Conservation (phyloP, 2,113 vertebrate genomes). For the Cinclus cinclus region DNA sequence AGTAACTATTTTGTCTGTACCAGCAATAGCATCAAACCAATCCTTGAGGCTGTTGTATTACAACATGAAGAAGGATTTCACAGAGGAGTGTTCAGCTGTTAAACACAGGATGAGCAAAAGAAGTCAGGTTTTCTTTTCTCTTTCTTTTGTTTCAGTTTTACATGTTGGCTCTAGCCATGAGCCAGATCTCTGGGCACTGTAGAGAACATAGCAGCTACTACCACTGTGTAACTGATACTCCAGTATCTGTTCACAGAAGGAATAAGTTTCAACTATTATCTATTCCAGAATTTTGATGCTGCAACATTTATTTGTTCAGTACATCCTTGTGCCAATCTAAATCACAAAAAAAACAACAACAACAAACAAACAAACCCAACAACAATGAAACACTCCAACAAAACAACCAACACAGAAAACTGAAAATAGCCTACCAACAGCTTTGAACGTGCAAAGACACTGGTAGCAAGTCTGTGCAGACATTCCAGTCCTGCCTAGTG, state of each 20-base stretch:
- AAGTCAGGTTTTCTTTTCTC: not conserved
- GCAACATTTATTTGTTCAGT: not conserved
- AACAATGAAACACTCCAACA: not conserved
- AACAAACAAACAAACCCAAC: not conserved
- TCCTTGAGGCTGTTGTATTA: not conserved
- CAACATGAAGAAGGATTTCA: not conserved
- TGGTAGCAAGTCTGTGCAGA: not conserved
- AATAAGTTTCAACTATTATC: not conserved
- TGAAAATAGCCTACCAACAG: not conserved
- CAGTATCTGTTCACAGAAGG: not conserved
- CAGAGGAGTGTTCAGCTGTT: not conserved
- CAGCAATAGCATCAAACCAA: not conserved
- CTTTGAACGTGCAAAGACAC: not conserved
- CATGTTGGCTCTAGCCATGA: not conserved
- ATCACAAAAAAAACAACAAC: not conserved
- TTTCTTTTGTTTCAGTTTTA: not conserved
- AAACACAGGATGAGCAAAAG: not conserved
- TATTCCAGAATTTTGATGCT: not conserved
- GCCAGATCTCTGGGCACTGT: not conserved
- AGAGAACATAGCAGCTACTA: not conserved
- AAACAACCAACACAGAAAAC: not conserved
- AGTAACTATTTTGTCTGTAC: not conserved
- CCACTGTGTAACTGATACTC: not conserved
- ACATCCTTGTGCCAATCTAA: not conserved
- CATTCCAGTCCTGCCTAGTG: not conserved